A percentile compares a stretch with the other conserved stretches of the same genome.
Evolutionary conservation across 2,797 vertebrate species (phyloP).

Genomic region (Danio jaintianensis): DNA sequence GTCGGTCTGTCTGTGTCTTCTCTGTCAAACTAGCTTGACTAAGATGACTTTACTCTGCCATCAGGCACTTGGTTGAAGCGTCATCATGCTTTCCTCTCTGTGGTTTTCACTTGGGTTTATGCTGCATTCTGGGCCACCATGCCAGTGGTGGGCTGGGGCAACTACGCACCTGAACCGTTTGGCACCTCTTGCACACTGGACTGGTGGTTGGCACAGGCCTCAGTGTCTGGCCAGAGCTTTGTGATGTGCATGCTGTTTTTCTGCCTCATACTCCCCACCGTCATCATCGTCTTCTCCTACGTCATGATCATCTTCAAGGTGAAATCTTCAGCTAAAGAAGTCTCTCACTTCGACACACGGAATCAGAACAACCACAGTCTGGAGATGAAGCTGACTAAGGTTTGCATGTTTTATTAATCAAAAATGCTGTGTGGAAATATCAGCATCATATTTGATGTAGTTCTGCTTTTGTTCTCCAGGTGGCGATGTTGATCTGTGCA

Average conservation of each 20-base stretch:
- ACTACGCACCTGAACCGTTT: constrained; percentile 92
- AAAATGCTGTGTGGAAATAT: background rate
- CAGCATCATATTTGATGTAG: background rate
- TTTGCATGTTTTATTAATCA: constrained; percentile 50
- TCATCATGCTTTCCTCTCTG: constrained; percentile 85
- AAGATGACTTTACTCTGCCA: background rate
- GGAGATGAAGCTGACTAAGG: constrained; percentile 96
- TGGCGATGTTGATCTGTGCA: constrained; percentile 95
- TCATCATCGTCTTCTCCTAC: constrained; percentile 91
- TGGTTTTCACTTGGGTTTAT: constrained; percentile 88
- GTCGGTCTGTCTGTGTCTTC: background rate
- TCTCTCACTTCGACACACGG: constrained; percentile 88
- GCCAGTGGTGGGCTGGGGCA: constrained; percentile 91
- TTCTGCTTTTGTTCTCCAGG: constrained; percentile 73
- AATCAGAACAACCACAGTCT: constrained; percentile 86
- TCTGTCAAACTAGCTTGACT: background rate
- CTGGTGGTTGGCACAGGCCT: constrained; percentile 94
- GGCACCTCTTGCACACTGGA: constrained; percentile 95
- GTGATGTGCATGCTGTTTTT: constrained; percentile 92
- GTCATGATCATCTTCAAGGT: constrained; percentile 93
- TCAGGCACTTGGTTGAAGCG: constrained; percentile 94
- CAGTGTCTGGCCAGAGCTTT: constrained; percentile 87
- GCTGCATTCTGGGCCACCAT: constrained; percentile 93
- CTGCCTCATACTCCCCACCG: constrained; percentile 89
- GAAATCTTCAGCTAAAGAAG: constrained; percentile 89